These are phyloP conservation scores for Thera britannica DNA, from an alignment of 2,888 invertebrate species.

Conservation along the genomic window DNA sequence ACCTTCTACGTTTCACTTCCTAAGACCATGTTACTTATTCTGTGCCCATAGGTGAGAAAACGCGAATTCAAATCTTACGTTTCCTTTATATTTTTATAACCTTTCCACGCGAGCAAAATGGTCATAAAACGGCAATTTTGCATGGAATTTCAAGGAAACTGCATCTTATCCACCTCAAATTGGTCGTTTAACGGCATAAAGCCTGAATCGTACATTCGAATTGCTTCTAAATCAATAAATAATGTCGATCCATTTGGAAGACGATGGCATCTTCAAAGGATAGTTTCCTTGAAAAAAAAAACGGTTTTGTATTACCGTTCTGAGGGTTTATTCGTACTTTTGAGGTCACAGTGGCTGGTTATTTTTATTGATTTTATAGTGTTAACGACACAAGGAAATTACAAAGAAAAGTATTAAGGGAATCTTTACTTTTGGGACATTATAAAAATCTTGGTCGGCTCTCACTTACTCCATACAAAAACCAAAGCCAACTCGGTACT, in stretches of 20 bases:
- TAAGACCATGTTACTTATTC: background rate
- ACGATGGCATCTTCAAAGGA: background rate
- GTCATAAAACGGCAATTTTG: constrained; percentile 61
- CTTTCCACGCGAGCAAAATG: constrained; percentile 42
- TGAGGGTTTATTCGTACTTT: no score
- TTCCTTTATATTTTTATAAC: constrained; percentile 18
- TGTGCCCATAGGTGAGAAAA: constrained; percentile 13
- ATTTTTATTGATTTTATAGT: no score
- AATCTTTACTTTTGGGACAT: no score
- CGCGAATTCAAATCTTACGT: constrained; percentile 20
- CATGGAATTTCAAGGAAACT: constrained; percentile 55
- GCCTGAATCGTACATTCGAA: constrained; percentile 46
- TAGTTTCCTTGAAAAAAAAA: background rate
- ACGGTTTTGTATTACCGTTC: background rate
- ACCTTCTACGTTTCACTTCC: no score
- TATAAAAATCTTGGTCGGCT: no score
- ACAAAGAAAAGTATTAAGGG: no score
- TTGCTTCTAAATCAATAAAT: constrained; percentile 22
- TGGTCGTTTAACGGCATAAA: constrained; percentile 52
- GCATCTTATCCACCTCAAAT: constrained; percentile 53
- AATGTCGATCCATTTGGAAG: constrained; percentile 1
- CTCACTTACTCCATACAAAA: no score
- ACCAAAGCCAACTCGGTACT: no score
- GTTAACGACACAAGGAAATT: no score
- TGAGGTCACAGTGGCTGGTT: no score